A percentile compares a stretch with the other conserved stretches of the same genome.
Conservation (phyloP, 2,888 invertebrate genomes). For the Allacma fusca region DNA sequence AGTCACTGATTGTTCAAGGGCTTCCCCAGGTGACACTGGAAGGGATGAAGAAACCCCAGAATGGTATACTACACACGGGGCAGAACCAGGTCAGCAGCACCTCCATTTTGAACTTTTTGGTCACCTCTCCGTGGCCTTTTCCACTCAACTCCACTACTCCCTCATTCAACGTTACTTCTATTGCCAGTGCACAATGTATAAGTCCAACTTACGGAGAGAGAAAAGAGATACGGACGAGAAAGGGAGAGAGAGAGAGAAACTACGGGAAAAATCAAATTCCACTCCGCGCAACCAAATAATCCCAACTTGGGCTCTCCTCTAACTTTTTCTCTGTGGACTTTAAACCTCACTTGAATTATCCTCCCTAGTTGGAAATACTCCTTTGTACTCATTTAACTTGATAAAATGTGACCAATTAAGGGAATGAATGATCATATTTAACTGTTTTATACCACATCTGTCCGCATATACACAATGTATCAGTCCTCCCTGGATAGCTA, state of each 20-base stretch:
- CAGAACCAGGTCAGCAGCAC: constrained; percentile 57
- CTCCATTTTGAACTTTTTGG: constrained; percentile 58
- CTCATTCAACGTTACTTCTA: constrained; percentile 42
- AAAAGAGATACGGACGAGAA: constrained; percentile 1
- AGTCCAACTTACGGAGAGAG: background rate
- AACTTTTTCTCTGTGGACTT: background rate
- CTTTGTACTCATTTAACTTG: background rate
- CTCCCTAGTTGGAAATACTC: background rate
- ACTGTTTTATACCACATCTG: constrained; percentile 4
- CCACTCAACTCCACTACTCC: constrained; percentile 46
- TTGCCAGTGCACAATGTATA: constrained; percentile 12
- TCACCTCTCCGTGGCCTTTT: constrained; percentile 55
- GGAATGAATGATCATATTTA: background rate
- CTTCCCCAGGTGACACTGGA: constrained; percentile 18
- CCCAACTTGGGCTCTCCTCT: constrained; percentile 24
- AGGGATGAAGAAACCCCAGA: constrained; percentile 35
- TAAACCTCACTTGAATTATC: background rate
- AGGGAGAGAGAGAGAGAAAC: constrained; percentile 6
- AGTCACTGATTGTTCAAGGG: constrained; percentile 10
- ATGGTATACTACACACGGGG: constrained; percentile 30
- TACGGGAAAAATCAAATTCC: constrained; percentile 3
- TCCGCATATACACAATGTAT: background rate
- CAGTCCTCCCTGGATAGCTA: background rate
- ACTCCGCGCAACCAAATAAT: constrained; percentile 47
- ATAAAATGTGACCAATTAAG: constrained; percentile 1